Evolutionary conservation across 2,797 vertebrate species (phyloP), one percentile per base, ranked within the genome.

Genomic region (Scleropages formosus): DNA sequence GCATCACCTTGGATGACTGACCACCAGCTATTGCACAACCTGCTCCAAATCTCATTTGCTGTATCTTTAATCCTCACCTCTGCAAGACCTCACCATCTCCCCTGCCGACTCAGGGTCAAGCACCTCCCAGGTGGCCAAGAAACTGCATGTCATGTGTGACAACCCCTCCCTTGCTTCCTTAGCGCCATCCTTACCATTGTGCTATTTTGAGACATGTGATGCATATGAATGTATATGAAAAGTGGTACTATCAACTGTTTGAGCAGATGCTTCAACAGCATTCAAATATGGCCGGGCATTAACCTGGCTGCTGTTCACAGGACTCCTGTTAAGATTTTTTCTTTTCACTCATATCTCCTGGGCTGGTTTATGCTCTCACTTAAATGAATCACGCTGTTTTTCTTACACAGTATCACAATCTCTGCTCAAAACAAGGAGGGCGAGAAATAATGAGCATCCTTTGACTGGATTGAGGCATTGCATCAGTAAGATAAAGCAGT

Each of bases 401-500:
- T 16, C 22, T 24, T 71, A 56, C 68, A 31, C 68, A 71, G 26
- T 71, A 71, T n/a, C 51, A 27, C 68, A 71, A 31, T 58, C 51
- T 71, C 68, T 56, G 26, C 68, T 58, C 49, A 58, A 49, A 71
- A 71, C 49, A 71, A 24, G 8, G 18, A n/a, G 26, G 56, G 26
- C 68, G 18, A n/a, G 47, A 71, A 71, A 71, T 71, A 71, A 71
- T 71, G 49, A 56, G 22, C 51, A 56, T 71, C 68, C 68, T 71
- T 24, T 31, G 26, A 47, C 68, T 71, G 68, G 49, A 31, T 24
- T 53, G 49, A 7, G 68, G 68, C n/a, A n/a, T n/a, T 39, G 31
- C 27, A 71, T 71, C 68, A 71, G 24, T n/a, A 49, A 71, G 51
- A 71, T 71, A 56, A 71, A 69, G 58, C 49, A 18, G 13, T n/a